These are phyloP conservation scores for Gallinago solitaria DNA, from an alignment of 2,797 vertebrate species.

Conservation along the genomic window DNA sequence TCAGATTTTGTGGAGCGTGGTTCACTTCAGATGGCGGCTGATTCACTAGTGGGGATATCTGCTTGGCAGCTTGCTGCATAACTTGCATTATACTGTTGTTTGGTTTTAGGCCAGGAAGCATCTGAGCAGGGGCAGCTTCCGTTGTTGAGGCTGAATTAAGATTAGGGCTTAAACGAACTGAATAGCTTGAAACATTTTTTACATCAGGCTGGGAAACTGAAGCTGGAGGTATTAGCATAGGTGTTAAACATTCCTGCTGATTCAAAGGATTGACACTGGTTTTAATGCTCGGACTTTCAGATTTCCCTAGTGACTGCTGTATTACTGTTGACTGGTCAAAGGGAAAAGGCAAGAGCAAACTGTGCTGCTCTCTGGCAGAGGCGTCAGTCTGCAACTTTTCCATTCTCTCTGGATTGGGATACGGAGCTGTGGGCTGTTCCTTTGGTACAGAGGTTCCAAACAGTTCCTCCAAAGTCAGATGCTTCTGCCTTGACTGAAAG, in stretches of 20 bases:
- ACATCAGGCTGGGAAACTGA: slow-evolving; percentile 79
- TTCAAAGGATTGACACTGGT: slow-evolving; percentile 51
- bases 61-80: slow-evolving; percentile 77
- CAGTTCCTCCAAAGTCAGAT: slow-evolving; percentile 96
- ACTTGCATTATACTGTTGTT: slow-evolving; percentile 73
- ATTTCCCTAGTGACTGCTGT: slow-evolving; percentile 72
- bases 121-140: slow-evolving; percentile 74
- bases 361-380: slow-evolving; percentile 76
- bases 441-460: slow-evolving; percentile 93
- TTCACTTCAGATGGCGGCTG: slow-evolving; percentile 76
- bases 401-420: slow-evolving; percentile 73
- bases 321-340: slow-evolving; percentile 80
- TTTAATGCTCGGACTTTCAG: slow-evolving; percentile 73
- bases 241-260: slow-evolving; percentile 70
- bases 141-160: slow-evolving; percentile 79
- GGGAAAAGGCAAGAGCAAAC: slow-evolving; percentile 78
- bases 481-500: slow-evolving; percentile 86
- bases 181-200: slow-evolving; percentile 74
- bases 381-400: slow-evolving; percentile 75
- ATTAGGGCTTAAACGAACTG: slow-evolving; percentile 78
- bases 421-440: slow-evolving; percentile 76
- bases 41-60: slow-evolving; percentile 84
- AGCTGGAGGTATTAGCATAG: slow-evolving; percentile 76
- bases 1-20: slow-evolving; percentile 60
- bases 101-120: slow-evolving; percentile 71